phyloP scores from a whole-genome alignment of 1,140 invertebrate genomes.

The Melitaea cinxia region DNA sequence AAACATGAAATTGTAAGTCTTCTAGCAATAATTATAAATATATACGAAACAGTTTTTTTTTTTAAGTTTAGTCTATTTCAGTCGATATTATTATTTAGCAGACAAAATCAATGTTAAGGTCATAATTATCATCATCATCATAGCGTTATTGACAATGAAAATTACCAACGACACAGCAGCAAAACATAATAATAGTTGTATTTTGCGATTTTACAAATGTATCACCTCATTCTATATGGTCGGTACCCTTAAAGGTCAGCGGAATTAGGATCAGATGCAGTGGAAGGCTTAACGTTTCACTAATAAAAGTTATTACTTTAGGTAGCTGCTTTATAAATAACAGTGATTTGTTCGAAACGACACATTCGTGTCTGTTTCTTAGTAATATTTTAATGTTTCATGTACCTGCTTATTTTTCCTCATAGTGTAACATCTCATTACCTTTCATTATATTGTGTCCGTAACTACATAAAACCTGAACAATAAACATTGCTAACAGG shows the following conservation, averaged over 20 bases:
- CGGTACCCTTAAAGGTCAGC: not conserved
- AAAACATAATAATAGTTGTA: not conserved
- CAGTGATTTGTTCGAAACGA: constrained; percentile 16
- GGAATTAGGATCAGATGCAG: constrained; percentile 12
- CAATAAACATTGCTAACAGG: constrained; percentile 10
- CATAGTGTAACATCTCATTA: constrained; percentile 7
- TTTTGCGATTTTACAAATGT: not conserved
- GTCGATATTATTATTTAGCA: not conserved
- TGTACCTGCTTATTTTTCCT: constrained; percentile 13
- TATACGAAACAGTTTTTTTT: not conserved
- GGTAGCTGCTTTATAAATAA: constrained; percentile 3
- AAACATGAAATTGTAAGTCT: no score
- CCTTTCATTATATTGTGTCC: not conserved
- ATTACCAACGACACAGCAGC: not conserved
- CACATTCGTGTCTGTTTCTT: not conserved
- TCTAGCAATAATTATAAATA: not conserved
- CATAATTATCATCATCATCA: no score
- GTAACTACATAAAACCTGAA: not conserved
- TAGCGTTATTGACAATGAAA: not conserved
- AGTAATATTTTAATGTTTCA: constrained; percentile 4
- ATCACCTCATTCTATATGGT: not conserved
- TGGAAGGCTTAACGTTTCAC: constrained; percentile 15
- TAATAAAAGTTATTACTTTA: constrained; percentile 7
- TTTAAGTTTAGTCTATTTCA: no score
- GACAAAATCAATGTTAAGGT: not conserved